Base-by-base conservation (phyloP, 2,888 invertebrate species). In the Pinctada fucata region DNA sequence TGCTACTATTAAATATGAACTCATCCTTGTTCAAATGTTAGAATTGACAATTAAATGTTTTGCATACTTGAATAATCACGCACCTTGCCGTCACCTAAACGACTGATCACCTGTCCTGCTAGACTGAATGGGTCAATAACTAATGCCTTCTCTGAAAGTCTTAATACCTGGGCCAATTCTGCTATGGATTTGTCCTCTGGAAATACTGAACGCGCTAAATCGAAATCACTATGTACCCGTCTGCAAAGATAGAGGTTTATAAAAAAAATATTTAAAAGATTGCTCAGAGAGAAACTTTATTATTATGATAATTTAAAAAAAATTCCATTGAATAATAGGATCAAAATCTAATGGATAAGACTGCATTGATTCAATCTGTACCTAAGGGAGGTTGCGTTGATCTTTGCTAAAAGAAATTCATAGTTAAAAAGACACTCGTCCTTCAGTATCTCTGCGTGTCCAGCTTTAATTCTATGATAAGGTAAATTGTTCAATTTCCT, bases 401-500 rank as follows among this genome's bases (percentile, higher is more conserved):
- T 63, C 75, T 90, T 90, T 45, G 85, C 80, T 48, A 86, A 78
- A 5, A 90, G 75, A 75, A 91, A 91, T 3, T 87, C 80, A 69
- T 88, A 85, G 81, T 90, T 90, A 64, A 85, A 87, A 1, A 91
- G 82, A 71, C 89, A 89, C 58, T 90, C 84, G n/a, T 79, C 66
- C 75, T 90, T 89, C n/a, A 90, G 81, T 48, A 79, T 52, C 3
- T 84, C 80, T 31, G 84, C 31, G 16, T 87, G 81, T 13, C 78
- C 78, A 31, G 87, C 85, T 50, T 84, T 74, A 2, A 84, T 75
- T 66, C 90, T 80, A 74, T 90, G 91, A 74, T 85, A 87, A 0
- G 91, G 90, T 10, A 90, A 83, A 72, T 90, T 89, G 80, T 85
- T 89, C 6, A 91, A 83, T 52, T 87, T 88, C 16, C 91, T 83